A percentile compares a stretch with the other conserved stretches of the same genome.
Conservation (phyloP, 37 sponge, comb jelly and placozoan genomes). For the Axinella damicornis region DNA sequence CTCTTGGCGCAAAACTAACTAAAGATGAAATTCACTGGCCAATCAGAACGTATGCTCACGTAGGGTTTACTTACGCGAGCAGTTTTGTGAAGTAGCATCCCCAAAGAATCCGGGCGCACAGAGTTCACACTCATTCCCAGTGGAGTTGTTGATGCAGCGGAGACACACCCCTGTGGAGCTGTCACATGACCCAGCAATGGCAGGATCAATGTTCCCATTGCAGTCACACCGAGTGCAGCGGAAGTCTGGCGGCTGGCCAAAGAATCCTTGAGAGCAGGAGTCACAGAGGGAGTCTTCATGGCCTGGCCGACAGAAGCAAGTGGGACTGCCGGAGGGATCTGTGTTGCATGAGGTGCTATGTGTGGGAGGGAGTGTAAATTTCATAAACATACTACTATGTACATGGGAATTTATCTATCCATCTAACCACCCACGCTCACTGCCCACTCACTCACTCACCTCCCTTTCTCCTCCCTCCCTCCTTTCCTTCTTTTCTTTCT, state of each 20-base stretch:
- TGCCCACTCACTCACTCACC: no score
- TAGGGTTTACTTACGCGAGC: constrained; percentile 8
- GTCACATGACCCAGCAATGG: constrained; percentile 49
- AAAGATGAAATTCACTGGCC: no score
- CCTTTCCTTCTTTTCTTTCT: no score
- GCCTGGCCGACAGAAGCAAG: constrained; percentile 30
- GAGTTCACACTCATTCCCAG: constrained; percentile 39
- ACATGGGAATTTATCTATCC: no score
- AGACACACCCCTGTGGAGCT: constrained; percentile 39
- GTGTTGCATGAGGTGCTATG: constrained; percentile 20
- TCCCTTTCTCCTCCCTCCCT: no score
- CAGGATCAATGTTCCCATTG: constrained; percentile 55
- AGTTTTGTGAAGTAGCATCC: constrained; percentile 35
- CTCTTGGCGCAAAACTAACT: no score
- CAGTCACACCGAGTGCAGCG: constrained; percentile 46
- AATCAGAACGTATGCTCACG: no score
- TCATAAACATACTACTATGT: no score
- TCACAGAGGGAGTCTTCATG: constrained; percentile 40
- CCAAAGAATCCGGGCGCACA: constrained; percentile 39
- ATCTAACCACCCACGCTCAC: no score
- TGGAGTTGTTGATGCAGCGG: constrained; percentile 41
- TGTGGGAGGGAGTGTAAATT: constrained; percentile 25
- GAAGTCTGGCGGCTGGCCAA: constrained; percentile 36
- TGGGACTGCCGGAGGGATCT: neutral
- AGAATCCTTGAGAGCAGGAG: constrained; percentile 41